Evolutionary conservation across 92 coral and sea anemone species (phyloP), one percentile per base, ranked within the genome.

Genomic region (Palythoa heliodiscus): DNA sequence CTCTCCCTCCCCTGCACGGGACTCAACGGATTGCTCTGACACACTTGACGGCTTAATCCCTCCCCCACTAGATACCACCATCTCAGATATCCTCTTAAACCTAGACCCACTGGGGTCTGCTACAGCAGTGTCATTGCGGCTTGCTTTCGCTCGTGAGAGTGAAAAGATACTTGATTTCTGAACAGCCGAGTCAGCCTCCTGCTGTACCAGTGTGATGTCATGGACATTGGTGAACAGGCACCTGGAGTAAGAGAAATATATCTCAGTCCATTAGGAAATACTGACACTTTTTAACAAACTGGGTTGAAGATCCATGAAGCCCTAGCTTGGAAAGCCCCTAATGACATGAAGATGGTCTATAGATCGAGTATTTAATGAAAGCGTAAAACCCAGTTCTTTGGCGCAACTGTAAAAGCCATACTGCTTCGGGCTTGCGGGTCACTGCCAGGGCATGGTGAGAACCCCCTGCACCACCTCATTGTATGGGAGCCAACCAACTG

Each of bases 141-240:
- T 82, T 11, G 84, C 70, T 66, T 68, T 71, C n/a, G 70, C 29
- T 24, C 35, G 63, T 14, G 93, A 67, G 58, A 67, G n/a, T 8
- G 91, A 85, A 43, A 90, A 52, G 58, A 79, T 17, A 71, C 88
- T 90, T 40, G 68, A 70, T 63, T 81, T 90, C 7, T 38, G 57
- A 7, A 73, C 73, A 0, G 88, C 58, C 7, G 89, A 37, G 58
- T 89, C 93, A 5, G 81, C 71, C 61, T 90, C 98, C 66, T 87
- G 91, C 71, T 92, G 98, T 23, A 58, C 84, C 15, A 94, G 82
- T 16, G 75, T 90, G 23, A 94, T 95, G 52, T 94, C 93, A 19
- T 88, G 86, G 0, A 94, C 87, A 83, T 87, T 92, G 22, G 87
- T 86, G 60, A 94, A 94, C 40, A 94, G 77, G 74, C 95, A 92